Conservation (phyloP, 1,140 invertebrate genomes). For the Arctopsyche grandis region DNA sequence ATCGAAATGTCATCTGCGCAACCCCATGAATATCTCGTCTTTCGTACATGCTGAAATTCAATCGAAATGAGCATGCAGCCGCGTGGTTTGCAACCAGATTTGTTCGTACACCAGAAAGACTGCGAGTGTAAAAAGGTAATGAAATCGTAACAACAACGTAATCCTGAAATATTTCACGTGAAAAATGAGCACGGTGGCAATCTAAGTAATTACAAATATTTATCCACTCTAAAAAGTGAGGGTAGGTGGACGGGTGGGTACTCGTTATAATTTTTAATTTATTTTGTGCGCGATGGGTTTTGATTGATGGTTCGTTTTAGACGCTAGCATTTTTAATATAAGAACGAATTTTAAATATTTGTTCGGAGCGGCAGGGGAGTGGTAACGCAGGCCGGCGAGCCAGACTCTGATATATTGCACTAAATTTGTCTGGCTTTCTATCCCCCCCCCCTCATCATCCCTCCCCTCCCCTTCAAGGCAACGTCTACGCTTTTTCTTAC, state of each 20-base stretch:
- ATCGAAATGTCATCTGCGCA: too few species aligned
- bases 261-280: constrained; percentile 32
- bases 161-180: too few species aligned
- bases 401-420: constrained; percentile 39
- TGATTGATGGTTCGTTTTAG: constrained; percentile 27
- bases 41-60: too few species aligned
- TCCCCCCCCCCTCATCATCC: too few species aligned
- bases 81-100: too few species aligned
- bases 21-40: too few species aligned
- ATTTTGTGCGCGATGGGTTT: constrained; percentile 13
- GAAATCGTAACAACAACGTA: too few species aligned
- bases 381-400: constrained; percentile 13
- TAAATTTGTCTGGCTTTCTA: constrained; percentile 45
- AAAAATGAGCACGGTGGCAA: background rate
- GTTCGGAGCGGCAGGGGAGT: background rate
- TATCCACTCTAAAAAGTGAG: constrained; percentile 9
- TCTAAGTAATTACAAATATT: constrained; percentile 29
- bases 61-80: too few species aligned
- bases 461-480: too few species aligned
- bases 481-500: constrained; percentile 35
- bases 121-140: background rate
- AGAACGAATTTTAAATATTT: constrained; percentile 32
- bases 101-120: too few species aligned
- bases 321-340: constrained; percentile 24
- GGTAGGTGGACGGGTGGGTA: background rate